These are phyloP conservation scores for Kobus ellipsiprymnus DNA, from an alignment of 2,113 vertebrate species.

Conservation along the genomic window DNA sequence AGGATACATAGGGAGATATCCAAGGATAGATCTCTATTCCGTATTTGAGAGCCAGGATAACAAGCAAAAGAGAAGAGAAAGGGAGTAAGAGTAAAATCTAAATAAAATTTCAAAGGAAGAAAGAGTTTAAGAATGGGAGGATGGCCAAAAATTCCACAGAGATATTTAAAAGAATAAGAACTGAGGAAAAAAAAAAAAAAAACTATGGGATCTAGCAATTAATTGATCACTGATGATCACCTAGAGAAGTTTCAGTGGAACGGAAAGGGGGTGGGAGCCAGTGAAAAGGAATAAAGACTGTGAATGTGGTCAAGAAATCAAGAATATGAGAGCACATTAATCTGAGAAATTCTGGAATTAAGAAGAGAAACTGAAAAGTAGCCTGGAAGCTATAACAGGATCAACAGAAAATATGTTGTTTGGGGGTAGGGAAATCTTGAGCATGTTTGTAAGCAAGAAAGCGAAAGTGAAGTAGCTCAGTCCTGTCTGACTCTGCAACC, in stretches of 20 bases:
- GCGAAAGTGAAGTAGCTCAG: too few relatives aligned
- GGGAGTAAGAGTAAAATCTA: background rate
- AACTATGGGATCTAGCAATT: too few relatives aligned
- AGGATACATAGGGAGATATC: background rate
- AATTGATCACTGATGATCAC: background rate
- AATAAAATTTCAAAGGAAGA: background rate
- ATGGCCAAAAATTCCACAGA: background rate
- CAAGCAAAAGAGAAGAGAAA: background rate
- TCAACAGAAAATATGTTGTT: background rate
- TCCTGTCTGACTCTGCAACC: too few relatives aligned
- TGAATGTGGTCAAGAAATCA: background rate
- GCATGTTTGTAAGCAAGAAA: background rate
- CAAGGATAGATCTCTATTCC: background rate
- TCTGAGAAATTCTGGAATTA: background rate
- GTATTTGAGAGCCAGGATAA: background rate
- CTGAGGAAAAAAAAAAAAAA: background rate
- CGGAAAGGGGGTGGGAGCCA: background rate
- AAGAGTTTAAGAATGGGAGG: background rate
- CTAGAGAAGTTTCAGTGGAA: background rate
- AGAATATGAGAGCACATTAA: background rate
- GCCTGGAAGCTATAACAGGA: background rate
- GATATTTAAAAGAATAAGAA: background rate
- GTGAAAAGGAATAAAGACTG: background rate
- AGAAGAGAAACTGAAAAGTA: background rate
- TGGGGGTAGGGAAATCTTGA: background rate